phyloP scores from a whole-genome alignment of 2,888 invertebrate species.

The Branchipolynoe longqiensis region DNA sequence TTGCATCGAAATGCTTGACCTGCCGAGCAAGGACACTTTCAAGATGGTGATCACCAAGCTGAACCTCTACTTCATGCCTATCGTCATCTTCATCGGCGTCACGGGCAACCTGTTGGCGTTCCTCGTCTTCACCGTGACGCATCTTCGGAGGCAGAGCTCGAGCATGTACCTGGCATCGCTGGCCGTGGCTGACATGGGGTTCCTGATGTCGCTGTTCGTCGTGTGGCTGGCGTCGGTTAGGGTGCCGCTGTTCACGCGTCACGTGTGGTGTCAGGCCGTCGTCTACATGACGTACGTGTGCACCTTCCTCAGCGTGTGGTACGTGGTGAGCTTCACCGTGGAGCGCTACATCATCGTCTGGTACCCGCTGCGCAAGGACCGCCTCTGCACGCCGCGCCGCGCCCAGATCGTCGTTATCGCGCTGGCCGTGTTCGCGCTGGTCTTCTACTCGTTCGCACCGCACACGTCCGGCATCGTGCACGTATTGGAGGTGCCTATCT shows the following conservation, averaged over 20 bases:
- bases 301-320: slow-evolving; percentile 67
- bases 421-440: slow-evolving; percentile 15
- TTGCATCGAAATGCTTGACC: slow-evolving; percentile 30
- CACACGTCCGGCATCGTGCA: slow-evolving; percentile 59
- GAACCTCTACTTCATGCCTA: slow-evolving; percentile 83
- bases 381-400: slow-evolving; percentile 54
- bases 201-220: slow-evolving; percentile 86
- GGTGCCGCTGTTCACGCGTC: slow-evolving; percentile 74
- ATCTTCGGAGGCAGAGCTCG: slow-evolving; percentile 88
- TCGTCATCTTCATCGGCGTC: slow-evolving; percentile 87
- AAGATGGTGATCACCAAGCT: slow-evolving; percentile 55
- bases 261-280: slow-evolving; percentile 88
- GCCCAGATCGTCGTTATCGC: slow-evolving; percentile 58
- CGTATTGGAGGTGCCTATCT: slow-evolving; percentile 30
- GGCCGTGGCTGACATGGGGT: slow-evolving; percentile 90
- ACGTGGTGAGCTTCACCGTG: slow-evolving; percentile 62
- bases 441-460: slow-evolving; percentile 55
- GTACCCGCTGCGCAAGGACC: slow-evolving; percentile 62
- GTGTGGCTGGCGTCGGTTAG: slow-evolving; percentile 76
- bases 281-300: slow-evolving; percentile 85
- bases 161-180: slow-evolving; percentile 90
- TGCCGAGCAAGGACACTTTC: slow-evolving; percentile 54
- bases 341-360: slow-evolving; percentile 63
- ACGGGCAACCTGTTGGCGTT: slow-evolving; percentile 89
- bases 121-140: slow-evolving; percentile 88